A percentile compares a stretch with the other conserved stretches of the same genome.
These are phyloP conservation scores for Embiotoca jacksoni DNA, from an alignment of 2,113 vertebrate genomes.

Conservation along the genomic window DNA sequence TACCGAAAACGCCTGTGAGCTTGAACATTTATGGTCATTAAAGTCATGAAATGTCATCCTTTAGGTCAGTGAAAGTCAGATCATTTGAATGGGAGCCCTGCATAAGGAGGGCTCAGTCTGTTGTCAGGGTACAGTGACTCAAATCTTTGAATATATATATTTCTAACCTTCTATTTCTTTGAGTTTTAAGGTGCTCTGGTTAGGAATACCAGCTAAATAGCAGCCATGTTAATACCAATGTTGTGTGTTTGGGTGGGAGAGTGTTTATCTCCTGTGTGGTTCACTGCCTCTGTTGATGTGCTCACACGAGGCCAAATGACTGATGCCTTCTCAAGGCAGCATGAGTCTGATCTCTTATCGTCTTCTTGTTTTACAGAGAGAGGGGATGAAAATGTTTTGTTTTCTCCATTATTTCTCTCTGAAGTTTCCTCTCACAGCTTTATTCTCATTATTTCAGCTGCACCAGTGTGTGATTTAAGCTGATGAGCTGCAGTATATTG, in stretches of 20 bases:
- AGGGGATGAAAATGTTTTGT: no score
- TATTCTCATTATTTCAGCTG: background rate
- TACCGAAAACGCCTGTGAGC: no score
- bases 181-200: background rate
- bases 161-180: background rate
- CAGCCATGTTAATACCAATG: background rate
- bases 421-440: background rate
- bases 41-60: no score
- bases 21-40: no score
- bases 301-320: background rate
- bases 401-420: background rate
- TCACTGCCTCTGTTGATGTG: background rate
- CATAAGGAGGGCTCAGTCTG: background rate
- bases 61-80: no score
- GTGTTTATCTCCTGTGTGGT: constrained; percentile 5
- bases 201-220: background rate
- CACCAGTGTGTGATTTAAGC: constrained; percentile 14
- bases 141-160: background rate
- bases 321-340: background rate
- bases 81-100: no score
- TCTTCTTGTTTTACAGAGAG: background rate
- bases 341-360: background rate
- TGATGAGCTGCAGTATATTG: constrained; percentile 1
- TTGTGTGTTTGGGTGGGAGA: background rate
- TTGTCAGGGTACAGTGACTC: background rate